Evolutionary conservation across 2,113 vertebrate genomes (phyloP).

Genomic region (Xenotilapia longispinis): DNA sequence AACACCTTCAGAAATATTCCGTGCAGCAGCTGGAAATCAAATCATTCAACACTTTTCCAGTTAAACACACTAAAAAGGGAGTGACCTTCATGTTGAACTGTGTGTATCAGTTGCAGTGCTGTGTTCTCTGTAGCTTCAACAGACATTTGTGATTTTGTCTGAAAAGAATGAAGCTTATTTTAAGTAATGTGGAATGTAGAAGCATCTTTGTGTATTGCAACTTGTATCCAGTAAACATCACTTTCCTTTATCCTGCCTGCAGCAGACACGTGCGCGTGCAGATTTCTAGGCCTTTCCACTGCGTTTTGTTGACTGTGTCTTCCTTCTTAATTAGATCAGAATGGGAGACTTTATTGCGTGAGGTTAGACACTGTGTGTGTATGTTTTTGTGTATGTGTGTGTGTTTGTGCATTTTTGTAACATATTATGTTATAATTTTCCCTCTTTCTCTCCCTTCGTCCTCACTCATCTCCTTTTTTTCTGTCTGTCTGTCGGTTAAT

Average conservation of each 20-base stretch:
- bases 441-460: conserved; percentile 30
- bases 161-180: background rate
- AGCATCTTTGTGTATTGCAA: background rate
- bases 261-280: background rate
- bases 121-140: background rate
- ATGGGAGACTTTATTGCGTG: background rate
- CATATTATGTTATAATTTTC: conserved; percentile 47
- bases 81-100: background rate
- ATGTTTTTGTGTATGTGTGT: background rate
- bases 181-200: background rate
- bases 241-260: background rate
- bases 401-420: conserved; percentile 38
- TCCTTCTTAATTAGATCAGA: background rate
- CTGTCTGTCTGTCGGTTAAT: conserved; percentile 55
- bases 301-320: background rate
- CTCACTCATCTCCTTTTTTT: conserved; percentile 21
- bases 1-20: background rate
- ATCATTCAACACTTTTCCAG: background rate
- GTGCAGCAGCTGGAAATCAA: background rate
- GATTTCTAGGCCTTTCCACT: background rate
- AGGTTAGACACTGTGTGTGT: background rate
- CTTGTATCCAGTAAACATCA: background rate
- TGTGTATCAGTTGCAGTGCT: background rate
- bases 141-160: background rate
- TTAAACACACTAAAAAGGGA: background rate